Evolutionary conservation across 2,797 vertebrate genomes (phyloP).

Genomic region (Neosilurus hyrtlii): DNA sequence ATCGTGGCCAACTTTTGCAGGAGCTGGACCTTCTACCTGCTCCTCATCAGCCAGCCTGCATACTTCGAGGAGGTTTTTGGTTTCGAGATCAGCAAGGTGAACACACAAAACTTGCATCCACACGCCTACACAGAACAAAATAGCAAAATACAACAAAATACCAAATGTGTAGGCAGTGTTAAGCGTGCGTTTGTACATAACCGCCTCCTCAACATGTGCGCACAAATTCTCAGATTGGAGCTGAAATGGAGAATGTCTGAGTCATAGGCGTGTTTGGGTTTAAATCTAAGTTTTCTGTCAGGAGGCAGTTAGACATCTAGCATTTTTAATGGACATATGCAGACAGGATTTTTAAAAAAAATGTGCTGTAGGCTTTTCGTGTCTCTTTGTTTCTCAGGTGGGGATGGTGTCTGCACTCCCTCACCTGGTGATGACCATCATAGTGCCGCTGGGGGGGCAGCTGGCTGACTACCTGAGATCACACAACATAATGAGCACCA

Average conservation of each 20-base stretch:
- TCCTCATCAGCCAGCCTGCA: conserved; percentile 82
- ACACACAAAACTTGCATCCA: conserved; percentile 1
- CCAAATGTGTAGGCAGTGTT: conserved; percentile 31
- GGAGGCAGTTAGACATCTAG: background rate
- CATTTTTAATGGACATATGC: background rate
- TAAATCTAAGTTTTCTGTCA: background rate
- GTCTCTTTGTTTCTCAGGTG: conserved; percentile 65
- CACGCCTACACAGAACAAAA: conserved; percentile 15
- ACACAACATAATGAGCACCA: conserved; percentile 79
- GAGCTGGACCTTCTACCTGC: conserved; percentile 84
- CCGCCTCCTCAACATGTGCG: conserved; percentile 30
- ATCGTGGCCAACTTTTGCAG: conserved; percentile 85
- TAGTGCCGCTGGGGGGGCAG: conserved; percentile 82
- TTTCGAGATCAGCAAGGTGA: conserved; percentile 83
- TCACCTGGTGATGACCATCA: conserved; percentile 83
- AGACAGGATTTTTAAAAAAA: background rate
- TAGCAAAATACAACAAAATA: conserved; percentile 28
- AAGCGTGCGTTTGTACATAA: conserved; percentile 30
- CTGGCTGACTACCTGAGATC: conserved; percentile 77
- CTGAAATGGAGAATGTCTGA: conserved; percentile 27
- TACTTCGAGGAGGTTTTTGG: conserved; percentile 84
- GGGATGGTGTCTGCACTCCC: conserved; percentile 80
- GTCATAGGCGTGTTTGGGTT: conserved; percentile 20
- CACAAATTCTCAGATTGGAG: conserved; percentile 20
- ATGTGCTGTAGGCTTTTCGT: background rate